Evolutionary conservation across 2,113 vertebrate genomes (phyloP).

Genomic region (Oxygymnocypris stewartii): DNA sequence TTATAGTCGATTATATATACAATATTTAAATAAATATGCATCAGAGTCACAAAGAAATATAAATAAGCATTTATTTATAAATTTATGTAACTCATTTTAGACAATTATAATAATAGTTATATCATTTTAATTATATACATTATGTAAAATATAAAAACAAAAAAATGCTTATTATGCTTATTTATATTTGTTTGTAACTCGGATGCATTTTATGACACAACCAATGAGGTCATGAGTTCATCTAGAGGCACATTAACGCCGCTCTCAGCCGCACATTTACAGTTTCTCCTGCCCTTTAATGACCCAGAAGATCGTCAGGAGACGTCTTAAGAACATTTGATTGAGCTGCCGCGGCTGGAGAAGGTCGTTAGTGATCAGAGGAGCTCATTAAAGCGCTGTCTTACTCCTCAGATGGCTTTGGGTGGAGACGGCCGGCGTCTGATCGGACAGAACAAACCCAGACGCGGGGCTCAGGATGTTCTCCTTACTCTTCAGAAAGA

Average conservation of each 20-base stretch:
- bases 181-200: too few species aligned
- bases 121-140: too few species aligned
- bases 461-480: conserved; percentile 75
- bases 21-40: too few species aligned
- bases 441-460: conserved; percentile 61
- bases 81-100: too few species aligned
- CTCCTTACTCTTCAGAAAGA: conserved; percentile 96
- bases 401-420: conserved; percentile 77
- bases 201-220: not conserved
- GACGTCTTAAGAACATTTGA: not conserved
- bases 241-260: not conserved
- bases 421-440: conserved; percentile 47
- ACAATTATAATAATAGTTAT: too few species aligned
- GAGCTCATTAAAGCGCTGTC: conserved; percentile 48
- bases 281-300: not conserved
- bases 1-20: too few species aligned
- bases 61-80: too few species aligned
- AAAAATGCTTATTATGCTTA: too few species aligned
- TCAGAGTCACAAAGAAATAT: too few species aligned
- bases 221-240: not conserved
- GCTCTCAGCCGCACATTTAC: not conserved
- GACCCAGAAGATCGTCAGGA: not conserved
- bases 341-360: not conserved
- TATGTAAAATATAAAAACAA: too few species aligned
- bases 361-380: not conserved